These are phyloP conservation scores for Euschistus heros DNA, from an alignment of 1,140 invertebrate species.

Conservation along the genomic window DNA sequence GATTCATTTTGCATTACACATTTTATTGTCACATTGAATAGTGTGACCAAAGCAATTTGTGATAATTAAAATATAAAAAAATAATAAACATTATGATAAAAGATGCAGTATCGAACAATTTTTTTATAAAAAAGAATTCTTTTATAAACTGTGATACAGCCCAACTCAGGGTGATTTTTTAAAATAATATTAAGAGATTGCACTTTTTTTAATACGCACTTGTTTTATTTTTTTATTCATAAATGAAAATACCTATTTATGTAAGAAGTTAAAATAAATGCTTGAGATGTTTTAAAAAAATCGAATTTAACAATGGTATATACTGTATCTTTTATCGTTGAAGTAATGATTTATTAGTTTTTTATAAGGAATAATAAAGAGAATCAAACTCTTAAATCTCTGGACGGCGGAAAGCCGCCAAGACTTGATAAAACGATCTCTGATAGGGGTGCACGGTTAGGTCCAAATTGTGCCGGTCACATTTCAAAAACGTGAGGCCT, in stretches of 20 bases:
- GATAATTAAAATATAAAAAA: constrained; percentile 9
- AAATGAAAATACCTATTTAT: constrained; percentile 11
- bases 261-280: constrained; percentile 13
- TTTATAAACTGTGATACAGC: constrained; percentile 18
- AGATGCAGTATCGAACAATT: constrained; percentile 23
- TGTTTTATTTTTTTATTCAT: constrained; percentile 20
- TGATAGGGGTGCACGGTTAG: constrained; percentile 27
- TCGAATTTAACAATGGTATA: constrained; percentile 15
- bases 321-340: constrained; percentile 24
- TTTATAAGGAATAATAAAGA: neutral
- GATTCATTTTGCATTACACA: constrained; percentile 1
- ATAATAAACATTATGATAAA: constrained; percentile 17
- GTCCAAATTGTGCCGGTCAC: constrained; percentile 9
- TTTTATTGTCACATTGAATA: neutral
- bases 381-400: neutral
- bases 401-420: constrained; percentile 7
- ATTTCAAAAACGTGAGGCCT: neutral
- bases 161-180: constrained; percentile 5
- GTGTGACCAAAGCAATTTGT: constrained; percentile 16
- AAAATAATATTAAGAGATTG: constrained; percentile 16
- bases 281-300: constrained; percentile 12
- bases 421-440: constrained; percentile 21
- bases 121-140: neutral
- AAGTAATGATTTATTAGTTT: neutral
- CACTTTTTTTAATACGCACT: constrained; percentile 17